These are phyloP conservation scores for Rhynchomys soricoides DNA, from an alignment of 2,113 vertebrate species.

Conservation along the genomic window DNA sequence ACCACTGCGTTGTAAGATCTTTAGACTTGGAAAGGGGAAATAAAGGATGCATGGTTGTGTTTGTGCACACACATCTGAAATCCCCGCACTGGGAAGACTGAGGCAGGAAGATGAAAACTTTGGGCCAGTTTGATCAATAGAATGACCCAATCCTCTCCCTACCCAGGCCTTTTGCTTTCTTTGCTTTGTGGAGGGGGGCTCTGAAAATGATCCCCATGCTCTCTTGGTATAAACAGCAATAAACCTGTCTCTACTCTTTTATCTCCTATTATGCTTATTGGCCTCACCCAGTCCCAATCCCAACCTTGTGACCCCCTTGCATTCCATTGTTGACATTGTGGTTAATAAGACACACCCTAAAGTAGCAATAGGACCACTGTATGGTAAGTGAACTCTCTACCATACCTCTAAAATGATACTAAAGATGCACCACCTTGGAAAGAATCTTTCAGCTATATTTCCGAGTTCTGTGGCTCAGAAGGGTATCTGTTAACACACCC, in stretches of 20 bases:
- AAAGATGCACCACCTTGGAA: background rate
- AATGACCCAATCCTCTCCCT: too few species aligned
- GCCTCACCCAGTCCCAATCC: too few species aligned
- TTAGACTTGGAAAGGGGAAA: conserved; percentile 3
- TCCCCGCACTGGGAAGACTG: background rate
- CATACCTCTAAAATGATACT: background rate
- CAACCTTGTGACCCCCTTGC: too few species aligned
- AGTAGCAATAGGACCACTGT: background rate
- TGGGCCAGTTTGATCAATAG: background rate
- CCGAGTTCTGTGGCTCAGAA: background rate
- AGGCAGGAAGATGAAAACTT: background rate
- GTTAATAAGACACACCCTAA: background rate
- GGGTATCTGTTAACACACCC: background rate
- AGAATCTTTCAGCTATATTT: background rate
- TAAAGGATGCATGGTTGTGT: background rate
- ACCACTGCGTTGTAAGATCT: background rate
- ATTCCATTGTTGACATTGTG: background rate
- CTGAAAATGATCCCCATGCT: background rate
- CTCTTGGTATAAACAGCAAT: background rate
- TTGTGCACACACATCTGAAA: background rate
- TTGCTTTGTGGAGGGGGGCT: background rate
- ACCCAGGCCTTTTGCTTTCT: background rate
- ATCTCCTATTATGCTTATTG: background rate
- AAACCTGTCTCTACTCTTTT: background rate
- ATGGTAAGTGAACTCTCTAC: background rate